Percentiles rank a stretch among this genome's conserved stretches.
These are phyloP conservation scores for Trididemnum clinides DNA, from an alignment of 23 tunicate genomes.

Conservation along the genomic window DNA sequence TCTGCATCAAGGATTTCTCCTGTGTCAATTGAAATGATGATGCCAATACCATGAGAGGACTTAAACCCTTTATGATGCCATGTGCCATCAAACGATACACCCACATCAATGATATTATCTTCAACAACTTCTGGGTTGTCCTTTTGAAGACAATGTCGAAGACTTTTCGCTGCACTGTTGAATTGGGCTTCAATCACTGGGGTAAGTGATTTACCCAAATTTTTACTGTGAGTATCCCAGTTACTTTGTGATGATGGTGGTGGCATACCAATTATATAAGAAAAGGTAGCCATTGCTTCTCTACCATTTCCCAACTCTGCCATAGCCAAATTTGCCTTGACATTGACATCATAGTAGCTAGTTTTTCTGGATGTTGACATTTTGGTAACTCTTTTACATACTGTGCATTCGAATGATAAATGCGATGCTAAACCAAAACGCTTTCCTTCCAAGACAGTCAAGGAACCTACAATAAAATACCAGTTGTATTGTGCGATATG, in stretches of 20 bases:
- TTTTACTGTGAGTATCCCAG: background rate
- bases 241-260: background rate
- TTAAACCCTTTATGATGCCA: background rate
- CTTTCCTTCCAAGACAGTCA: background rate
- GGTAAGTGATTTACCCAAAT: no score
- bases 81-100: no score
- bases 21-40: constrained; percentile 27
- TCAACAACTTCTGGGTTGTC: no score
- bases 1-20: constrained; percentile 29
- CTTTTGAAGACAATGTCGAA: no score
- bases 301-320: background rate
- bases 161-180: no score
- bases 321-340: background rate
- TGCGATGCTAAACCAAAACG: constrained; percentile 8
- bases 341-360: background rate
- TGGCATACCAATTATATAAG: background rate
- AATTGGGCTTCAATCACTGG: no score
- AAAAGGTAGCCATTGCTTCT: background rate
- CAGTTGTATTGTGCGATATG: no score
- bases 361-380: background rate
- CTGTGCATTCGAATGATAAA: constrained; percentile 4
- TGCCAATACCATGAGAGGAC: constrained; percentile 10
- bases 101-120: no score
- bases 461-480: background rate
- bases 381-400: no score